Evolutionary conservation across 2,888 invertebrate species (phyloP), one percentile per base, ranked within the genome.

Genomic region (Drosophila robusta): DNA sequence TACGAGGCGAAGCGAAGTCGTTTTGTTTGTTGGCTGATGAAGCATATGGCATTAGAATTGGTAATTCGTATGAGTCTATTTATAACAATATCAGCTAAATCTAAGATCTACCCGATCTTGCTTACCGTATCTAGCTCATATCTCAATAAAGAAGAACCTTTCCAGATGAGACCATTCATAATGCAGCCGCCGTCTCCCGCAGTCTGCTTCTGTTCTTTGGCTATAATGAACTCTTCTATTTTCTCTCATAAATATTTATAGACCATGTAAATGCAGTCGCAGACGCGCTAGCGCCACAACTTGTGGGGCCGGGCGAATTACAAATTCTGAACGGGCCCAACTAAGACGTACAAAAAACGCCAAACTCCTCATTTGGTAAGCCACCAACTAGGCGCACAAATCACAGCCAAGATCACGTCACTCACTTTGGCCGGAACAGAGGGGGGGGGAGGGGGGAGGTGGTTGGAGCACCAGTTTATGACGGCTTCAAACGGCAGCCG

Each of bases 341-440:
- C 57, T 61, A 51, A 68, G 64, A 55, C 56, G 58, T 63, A 67
- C 69, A 65, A 71, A 69, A 65, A 65, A 62, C 51, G 52, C 29
- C 44, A 51, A 70, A 58, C 66, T 84, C 87, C 89, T 70, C 90
- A 90, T 89, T 90, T 87, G 90, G 90, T 81, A 74, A 89, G 87
- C 90, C 87, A 80, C 90, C 90, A 89, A 77, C 87, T 83, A 89
- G 81, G 87, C 73, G 78, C 74, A 70, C 75, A 66, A 63, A 41
- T 26, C n/a, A 32, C 24, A 36, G 18, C 29, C 67, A 39, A 26
- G 49, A 69, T 39, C 75, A 47, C 67, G 70, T 51, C 69, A 56
- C 22, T 52, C 49, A 38, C 9, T 46, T n/a, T 8, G 55, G 36
- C 12, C 14, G 16, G 50, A 3, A 29, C 24, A 42, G 51, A 29